phyloP scores from a whole-genome alignment of 2,113 vertebrate genomes.

The Muscicapa adusta region DNA sequence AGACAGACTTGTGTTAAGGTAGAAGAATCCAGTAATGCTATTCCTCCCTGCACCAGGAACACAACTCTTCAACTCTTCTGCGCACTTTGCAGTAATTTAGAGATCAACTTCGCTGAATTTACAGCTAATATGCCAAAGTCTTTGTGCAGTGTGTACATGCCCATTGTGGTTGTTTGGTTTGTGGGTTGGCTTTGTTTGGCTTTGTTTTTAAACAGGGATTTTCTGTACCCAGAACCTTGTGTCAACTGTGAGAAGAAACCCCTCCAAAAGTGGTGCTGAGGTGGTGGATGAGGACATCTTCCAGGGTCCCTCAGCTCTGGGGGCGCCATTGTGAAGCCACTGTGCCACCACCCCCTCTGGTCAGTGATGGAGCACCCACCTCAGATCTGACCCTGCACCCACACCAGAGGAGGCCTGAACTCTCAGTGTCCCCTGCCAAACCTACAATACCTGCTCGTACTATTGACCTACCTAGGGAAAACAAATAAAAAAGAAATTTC shows the following conservation, averaged over 20 bases:
- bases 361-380: not conserved
- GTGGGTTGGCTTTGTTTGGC: not conserved
- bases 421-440: not conserved
- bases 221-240: not conserved
- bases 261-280: not conserved
- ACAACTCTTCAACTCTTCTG: not conserved
- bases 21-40: not conserved
- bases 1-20: not conserved
- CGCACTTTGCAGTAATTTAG: not conserved
- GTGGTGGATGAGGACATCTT: not conserved
- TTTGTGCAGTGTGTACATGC: rapidly evolving
- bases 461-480: not conserved
- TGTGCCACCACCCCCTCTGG: not conserved
- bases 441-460: rapidly evolving
- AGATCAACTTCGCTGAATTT: not conserved
- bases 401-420: not conserved
- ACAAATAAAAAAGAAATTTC: not conserved
- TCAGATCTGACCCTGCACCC: rapidly evolving
- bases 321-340: not conserved
- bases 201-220: not conserved
- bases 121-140: not conserved
- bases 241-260: not conserved
- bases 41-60: not conserved
- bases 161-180: not conserved
- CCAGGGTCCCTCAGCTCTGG: not conserved